These are phyloP conservation scores for Rhinolophus ferrumequinum DNA, from an alignment of 2,113 vertebrate genomes.

Conservation along the genomic window DNA sequence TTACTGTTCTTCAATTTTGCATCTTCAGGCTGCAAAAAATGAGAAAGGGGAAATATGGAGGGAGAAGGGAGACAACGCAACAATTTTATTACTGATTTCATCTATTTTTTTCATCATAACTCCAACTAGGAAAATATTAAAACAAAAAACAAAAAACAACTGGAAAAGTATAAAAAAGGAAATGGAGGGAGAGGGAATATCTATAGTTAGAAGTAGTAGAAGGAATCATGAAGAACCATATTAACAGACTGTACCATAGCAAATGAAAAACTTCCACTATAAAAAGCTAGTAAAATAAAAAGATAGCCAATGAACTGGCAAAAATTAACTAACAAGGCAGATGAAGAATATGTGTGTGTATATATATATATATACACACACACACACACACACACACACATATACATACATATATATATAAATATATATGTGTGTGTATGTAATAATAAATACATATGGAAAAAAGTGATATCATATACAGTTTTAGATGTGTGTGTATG, in stretches of 20 bases:
- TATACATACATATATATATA: too few relatives aligned
- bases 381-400: too few relatives aligned
- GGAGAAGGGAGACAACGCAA: not conserved
- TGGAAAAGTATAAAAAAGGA: not conserved
- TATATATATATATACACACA: too few relatives aligned
- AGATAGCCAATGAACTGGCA: not conserved
- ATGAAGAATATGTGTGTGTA: not conserved
- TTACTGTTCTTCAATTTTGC: not conserved
- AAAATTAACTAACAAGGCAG: conserved; percentile 22
- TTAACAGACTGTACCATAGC: not conserved
- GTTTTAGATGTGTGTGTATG: not conserved
- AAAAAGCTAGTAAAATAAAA: not conserved
- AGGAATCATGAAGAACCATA: not conserved
- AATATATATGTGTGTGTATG: too few relatives aligned
- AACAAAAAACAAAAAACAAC: not conserved
- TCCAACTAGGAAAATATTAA: not conserved
- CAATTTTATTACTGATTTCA: not conserved
- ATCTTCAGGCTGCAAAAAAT: not conserved
- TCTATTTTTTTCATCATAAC: not conserved
- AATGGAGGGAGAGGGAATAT: not conserved
- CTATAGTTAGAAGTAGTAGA: not conserved
- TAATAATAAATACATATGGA: not conserved
- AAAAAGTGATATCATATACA: not conserved
- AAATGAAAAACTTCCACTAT: not conserved
- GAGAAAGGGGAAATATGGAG: not conserved